Evolutionary conservation across 2,113 vertebrate species (phyloP).

Genomic region (Lycocorax pyrrhopterus): DNA sequence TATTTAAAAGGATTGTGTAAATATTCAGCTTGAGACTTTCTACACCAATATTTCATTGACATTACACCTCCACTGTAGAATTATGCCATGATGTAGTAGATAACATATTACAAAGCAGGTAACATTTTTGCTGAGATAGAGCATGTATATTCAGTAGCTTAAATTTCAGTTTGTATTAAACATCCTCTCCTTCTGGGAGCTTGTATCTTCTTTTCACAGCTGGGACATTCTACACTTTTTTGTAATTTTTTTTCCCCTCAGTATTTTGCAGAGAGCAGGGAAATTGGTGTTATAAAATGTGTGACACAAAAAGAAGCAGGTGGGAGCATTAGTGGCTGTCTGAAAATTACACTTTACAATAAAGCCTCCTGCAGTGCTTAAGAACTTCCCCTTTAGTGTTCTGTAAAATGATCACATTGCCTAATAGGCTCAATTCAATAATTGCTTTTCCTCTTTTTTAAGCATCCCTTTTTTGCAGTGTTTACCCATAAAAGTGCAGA

Average conservation of each 20-base stretch:
- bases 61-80: neutral
- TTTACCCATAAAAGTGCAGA: slow-evolving; percentile 28
- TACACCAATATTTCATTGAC: neutral
- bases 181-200: neutral
- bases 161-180: slow-evolving; percentile 4
- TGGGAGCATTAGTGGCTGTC: slow-evolving; percentile 15
- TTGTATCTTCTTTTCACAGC: neutral
- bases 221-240: neutral
- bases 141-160: neutral
- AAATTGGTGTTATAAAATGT: slow-evolving; percentile 25
- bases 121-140: neutral
- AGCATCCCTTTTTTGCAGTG: neutral
- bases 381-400: slow-evolving; percentile 22
- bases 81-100: neutral
- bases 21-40: slow-evolving; percentile 29
- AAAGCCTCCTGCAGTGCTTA: slow-evolving; percentile 21
- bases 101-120: neutral
- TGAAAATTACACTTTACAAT: slow-evolving; percentile 45
- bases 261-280: neutral
- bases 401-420: slow-evolving; percentile 12
- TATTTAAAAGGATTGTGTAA: slow-evolving; percentile 64
- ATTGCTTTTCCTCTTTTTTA: slow-evolving; percentile 23
- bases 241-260: neutral
- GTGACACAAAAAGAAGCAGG: slow-evolving; percentile 35
- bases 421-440: slow-evolving; percentile 35